Conservation (phyloP, 2,113 vertebrate genomes). For the Sarotherodon lohbergeri region DNA sequence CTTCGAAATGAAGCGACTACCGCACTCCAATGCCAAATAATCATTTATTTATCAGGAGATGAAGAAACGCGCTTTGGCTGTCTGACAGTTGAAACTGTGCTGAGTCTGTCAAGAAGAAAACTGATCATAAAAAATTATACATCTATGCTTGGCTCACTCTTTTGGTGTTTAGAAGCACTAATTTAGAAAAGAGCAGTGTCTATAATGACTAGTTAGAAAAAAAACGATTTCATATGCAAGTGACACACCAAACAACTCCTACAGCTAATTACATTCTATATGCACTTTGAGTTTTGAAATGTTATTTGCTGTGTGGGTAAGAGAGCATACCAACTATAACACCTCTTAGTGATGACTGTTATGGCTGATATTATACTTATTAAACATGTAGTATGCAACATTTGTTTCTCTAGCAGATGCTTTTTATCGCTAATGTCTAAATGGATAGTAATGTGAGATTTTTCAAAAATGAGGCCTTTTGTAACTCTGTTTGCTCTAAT, state of each 20-base stretch:
- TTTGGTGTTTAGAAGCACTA: background rate
- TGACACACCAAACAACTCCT: background rate
- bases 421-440: background rate
- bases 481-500: background rate
- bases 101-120: background rate
- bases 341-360: background rate
- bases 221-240: background rate
- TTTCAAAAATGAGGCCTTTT: background rate
- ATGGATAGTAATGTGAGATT: background rate
- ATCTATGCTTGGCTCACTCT: background rate
- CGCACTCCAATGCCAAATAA: background rate
- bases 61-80: background rate
- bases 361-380: background rate
- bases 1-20: background rate
- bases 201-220: background rate
- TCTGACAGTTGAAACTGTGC: background rate
- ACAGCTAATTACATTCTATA: background rate
- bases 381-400: background rate
- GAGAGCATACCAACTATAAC: background rate
- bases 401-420: background rate
- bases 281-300: background rate
- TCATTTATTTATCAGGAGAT: conserved; percentile 19
- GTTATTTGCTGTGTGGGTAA: background rate
- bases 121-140: conserved; percentile 28
- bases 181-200: background rate